A percentile compares a stretch with the other conserved stretches of the same genome.
Conservation (phyloP, 1,140 invertebrate species). For the Anoplolepis gracilipes region DNA sequence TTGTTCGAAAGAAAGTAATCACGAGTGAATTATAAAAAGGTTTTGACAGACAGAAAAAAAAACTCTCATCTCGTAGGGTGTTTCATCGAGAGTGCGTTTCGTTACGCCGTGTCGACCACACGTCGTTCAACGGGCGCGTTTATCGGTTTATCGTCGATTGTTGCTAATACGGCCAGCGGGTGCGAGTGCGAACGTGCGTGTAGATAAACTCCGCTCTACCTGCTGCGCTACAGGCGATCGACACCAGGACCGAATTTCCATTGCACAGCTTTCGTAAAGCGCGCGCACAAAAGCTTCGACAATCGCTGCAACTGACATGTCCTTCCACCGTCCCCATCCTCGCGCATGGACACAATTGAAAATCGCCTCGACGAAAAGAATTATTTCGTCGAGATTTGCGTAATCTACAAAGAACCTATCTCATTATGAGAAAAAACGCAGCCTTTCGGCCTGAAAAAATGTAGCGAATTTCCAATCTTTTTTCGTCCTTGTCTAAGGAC, state of each 20-base stretch:
- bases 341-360: conserved; percentile 26
- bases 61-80: conserved; percentile 15
- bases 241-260: conserved; percentile 60
- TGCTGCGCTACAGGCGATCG: conserved; percentile 42
- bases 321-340: not conserved
- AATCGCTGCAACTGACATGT: conserved; percentile 64
- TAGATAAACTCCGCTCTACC: conserved; percentile 58
- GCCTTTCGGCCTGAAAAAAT: not conserved
- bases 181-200: conserved; percentile 12
- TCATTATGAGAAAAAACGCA: not conserved
- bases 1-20: not conserved
- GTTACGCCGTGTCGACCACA: conserved; percentile 44
- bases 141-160: conserved; percentile 65
- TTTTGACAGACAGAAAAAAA: conserved; percentile 4
- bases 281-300: conserved; percentile 41
- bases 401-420: too few species aligned
- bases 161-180: conserved; percentile 53
- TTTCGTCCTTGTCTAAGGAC: not conserved
- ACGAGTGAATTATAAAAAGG: conserved; percentile 17
- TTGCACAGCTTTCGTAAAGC: conserved; percentile 54
- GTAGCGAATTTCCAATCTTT: not conserved
- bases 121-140: conserved; percentile 56
- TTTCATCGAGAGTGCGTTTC: conserved; percentile 60
- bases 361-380: conserved; percentile 23
- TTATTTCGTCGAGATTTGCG: conserved; percentile 35